Evolutionary conservation across 1,140 invertebrate species (phyloP).

Genomic region (Macrobrachium rosenbergii): DNA sequence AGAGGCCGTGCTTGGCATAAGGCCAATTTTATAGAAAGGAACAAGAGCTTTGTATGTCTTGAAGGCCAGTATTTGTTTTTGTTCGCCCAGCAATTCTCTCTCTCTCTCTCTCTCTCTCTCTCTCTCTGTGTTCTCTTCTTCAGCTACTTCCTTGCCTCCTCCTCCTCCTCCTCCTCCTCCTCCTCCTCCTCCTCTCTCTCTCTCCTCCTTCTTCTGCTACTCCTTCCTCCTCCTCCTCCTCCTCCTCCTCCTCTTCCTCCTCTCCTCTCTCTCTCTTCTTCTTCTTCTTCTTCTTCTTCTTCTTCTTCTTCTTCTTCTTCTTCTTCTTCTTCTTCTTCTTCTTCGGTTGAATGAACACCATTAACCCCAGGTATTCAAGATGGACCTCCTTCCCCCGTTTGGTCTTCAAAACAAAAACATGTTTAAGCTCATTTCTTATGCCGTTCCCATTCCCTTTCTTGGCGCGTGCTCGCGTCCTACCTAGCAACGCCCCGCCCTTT

Average conservation of each 20-base stretch:
- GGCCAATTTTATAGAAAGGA: not conserved
- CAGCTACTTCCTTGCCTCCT: not conserved
- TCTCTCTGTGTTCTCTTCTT: not conserved
- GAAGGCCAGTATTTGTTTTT: not conserved
- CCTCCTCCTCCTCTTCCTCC: not conserved
- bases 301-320: not conserved
- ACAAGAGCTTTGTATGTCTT: not conserved
- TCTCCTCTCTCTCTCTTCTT: not conserved
- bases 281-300: not conserved
- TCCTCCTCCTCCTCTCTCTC: not conserved
- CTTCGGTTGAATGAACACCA: not conserved
- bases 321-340: not conserved
- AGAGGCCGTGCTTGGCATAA: no score
- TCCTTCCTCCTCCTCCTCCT: not conserved
- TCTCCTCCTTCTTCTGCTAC: not conserved
- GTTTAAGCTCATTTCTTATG: no score
- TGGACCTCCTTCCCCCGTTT: no score
- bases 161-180: not conserved
- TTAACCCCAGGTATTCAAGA: no score
- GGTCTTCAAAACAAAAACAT: no score
- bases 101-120: conserved; percentile 18
- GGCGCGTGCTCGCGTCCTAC: no score
- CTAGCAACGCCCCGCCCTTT: no score
- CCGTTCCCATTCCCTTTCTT: no score
- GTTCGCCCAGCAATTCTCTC: not conserved